Conservation (phyloP, 2,113 vertebrate genomes). For the Callocephalon fimbriatum region DNA sequence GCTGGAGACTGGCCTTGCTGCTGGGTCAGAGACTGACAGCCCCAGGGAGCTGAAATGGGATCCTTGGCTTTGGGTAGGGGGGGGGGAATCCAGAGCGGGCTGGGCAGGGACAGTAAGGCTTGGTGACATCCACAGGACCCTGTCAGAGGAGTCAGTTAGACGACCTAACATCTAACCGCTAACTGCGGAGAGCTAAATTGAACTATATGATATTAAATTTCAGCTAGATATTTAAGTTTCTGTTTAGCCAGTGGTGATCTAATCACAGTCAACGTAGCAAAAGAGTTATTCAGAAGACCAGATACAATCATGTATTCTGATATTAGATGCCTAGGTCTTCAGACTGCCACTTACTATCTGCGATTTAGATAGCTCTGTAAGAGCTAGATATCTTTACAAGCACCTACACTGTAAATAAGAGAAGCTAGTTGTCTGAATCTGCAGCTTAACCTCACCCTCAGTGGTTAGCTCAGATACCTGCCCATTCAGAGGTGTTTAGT, state of each 20-base stretch:
- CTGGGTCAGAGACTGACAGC: not conserved
- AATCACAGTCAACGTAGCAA: not conserved
- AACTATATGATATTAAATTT: not conserved
- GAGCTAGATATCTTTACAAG: not conserved
- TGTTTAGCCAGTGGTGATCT: not conserved
- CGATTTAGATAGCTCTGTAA: not conserved
- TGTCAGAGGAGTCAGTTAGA: not conserved
- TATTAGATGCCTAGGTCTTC: not conserved
- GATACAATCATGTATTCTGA: not conserved
- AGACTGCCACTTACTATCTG: not conserved
- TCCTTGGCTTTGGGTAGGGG: not conserved
- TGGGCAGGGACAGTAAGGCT: not conserved
- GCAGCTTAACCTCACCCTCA: not conserved
- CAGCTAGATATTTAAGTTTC: not conserved
- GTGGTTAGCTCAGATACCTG: not conserved
- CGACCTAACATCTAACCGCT: not conserved
- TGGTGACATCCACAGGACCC: not conserved
- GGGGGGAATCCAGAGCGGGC: not conserved
- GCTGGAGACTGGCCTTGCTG: not conserved
- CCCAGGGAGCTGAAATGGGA: not conserved
- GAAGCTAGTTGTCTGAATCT: not conserved
- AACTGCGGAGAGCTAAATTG: not conserved
- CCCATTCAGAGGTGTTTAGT: not conserved
- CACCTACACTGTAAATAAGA: not conserved
- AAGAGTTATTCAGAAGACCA: not conserved